These are phyloP conservation scores for Trinectes maculatus DNA, from an alignment of 2,113 vertebrate species.

Conservation along the genomic window DNA sequence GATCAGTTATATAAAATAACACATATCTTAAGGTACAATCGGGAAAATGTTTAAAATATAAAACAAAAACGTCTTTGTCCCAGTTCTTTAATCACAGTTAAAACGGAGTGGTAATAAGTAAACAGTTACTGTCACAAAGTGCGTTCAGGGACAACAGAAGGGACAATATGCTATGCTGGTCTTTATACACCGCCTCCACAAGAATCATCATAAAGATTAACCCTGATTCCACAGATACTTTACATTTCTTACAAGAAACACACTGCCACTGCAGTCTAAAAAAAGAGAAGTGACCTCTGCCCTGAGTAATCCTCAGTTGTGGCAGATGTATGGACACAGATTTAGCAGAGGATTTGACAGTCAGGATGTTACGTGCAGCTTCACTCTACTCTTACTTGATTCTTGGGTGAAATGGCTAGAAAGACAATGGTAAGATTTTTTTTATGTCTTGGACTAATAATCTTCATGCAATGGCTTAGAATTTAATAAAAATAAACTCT, in stretches of 20 bases:
- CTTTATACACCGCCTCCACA: no score
- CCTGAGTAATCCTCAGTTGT: constrained; percentile 63
- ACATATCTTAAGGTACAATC: no score
- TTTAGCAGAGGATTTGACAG: constrained; percentile 69
- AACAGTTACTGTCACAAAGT: no score
- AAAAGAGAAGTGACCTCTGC: constrained; percentile 47
- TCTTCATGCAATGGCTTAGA: background rate
- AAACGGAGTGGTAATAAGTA: no score
- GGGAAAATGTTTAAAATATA: no score
- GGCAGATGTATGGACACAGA: constrained; percentile 58
- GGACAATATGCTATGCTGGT: no score
- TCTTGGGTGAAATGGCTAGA: constrained; percentile 60
- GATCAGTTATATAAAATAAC: no score
- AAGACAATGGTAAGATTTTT: constrained; percentile 59
- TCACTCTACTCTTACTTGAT: constrained; percentile 5
- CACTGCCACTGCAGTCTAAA: background rate
- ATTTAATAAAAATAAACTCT: background rate
- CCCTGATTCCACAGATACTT: background rate
- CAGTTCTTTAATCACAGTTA: no score
- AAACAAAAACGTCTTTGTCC: no score
- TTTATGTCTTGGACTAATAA: no score
- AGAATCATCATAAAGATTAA: background rate
- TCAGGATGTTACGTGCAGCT: constrained; percentile 25
- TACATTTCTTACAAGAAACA: background rate
- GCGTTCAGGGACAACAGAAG: no score